Base-by-base conservation (phyloP, 2,888 invertebrate genomes). In the Seira musarum region DNA sequence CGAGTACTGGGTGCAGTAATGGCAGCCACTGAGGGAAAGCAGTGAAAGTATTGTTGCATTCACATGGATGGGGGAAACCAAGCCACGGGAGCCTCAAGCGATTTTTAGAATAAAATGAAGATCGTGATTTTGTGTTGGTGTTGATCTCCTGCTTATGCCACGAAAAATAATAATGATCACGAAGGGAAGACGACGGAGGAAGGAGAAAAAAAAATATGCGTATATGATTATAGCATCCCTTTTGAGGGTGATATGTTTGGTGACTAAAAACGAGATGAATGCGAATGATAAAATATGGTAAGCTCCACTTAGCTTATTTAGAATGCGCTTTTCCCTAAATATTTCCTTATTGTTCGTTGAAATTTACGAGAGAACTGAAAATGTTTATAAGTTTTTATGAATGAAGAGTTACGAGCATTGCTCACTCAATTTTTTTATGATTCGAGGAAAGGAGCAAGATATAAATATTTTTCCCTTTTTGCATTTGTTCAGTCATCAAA, bases 91-190 rank as follows among this genome's bases (percentile, higher is more conserved):
- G 80, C 80, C 80, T 69, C 22, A 3, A 74, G 80, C 74, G 74
- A 69, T 80, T 69, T 66, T 53, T 53, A 65, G 70, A 80, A 70
- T 74, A 70, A 80, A 80, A 80, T 80, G 80, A 80, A 68, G 70
- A 70, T 70, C 53, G 70, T 61, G 63, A 68, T 79, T 71, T 79
- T 61, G 46, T 78, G 78, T 72, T 78, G 71, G 64, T 57, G 71
- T 71, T 67, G 80, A 66, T 53, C 53, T 53, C 53, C 53, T 53
- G 13, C 53, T 53, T 53, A 53, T 53, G 53, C 53, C 53, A 53
- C 17, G 15, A 17, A 53, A 53, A 53, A 53, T 53, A 53, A 53
- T 53, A 53, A 53, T 53, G 53, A 53, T n/a, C 13, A 53, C 53
- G 53, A 63, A 19, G 15, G 25, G 22, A 21, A 17, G 63, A 57